Conservation (phyloP, 2,797 vertebrate species). For the Threskiornis aethiopicus region DNA sequence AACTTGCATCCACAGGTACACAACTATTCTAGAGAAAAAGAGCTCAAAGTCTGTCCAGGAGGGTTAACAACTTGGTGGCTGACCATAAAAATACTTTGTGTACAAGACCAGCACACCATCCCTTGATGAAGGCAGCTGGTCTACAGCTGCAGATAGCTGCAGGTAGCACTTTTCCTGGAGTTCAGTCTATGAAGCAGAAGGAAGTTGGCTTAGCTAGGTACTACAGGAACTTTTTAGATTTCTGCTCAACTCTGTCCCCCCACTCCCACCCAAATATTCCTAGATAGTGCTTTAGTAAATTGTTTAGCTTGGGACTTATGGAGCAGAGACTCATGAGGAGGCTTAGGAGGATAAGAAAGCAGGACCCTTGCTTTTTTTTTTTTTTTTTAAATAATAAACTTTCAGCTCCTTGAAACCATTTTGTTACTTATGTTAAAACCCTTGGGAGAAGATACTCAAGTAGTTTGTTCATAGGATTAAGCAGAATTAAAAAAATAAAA, state of each 20-base stretch:
- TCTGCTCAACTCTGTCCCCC: neutral
- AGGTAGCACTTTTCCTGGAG: neutral
- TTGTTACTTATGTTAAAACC: neutral
- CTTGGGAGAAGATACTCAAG: neutral
- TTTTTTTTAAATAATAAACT: neutral
- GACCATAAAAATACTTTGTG: accelerated
- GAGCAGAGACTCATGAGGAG: neutral
- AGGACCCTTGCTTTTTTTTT: neutral
- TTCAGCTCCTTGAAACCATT: neutral
- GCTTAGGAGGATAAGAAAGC: neutral
- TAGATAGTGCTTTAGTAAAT: accelerated
- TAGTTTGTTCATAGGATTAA: neutral
- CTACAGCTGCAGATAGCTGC: neutral
- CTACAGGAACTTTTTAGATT: neutral
- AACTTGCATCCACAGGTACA: neutral
- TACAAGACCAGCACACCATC: too few species aligned
- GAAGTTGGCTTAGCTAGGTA: accelerated
- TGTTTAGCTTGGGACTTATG: too few species aligned
- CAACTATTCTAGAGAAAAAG: neutral
- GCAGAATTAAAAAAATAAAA: neutral
- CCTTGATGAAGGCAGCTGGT: neutral
- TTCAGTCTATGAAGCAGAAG: neutral
- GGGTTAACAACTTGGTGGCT: neutral
- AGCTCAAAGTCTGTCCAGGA: too few species aligned
- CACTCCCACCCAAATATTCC: neutral